These are phyloP conservation scores for Pristionchus maxplancki DNA, from an alignment of 2,888 invertebrate genomes.

Conservation along the genomic window DNA sequence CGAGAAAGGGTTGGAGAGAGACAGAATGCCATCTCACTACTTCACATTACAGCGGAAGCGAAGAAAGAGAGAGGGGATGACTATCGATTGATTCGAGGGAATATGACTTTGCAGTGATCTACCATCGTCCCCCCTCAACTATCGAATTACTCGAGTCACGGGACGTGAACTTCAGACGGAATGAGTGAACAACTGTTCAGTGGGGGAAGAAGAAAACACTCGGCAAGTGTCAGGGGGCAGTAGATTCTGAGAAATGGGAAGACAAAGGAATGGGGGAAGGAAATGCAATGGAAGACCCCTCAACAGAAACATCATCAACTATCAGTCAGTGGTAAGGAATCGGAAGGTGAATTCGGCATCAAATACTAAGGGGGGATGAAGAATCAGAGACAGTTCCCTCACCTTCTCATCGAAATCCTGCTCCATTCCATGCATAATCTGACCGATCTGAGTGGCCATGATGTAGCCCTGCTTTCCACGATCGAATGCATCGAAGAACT, in stretches of 20 bases:
- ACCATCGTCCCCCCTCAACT: neutral
- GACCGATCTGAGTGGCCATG: conserved; percentile 77
- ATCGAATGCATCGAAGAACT: conserved; percentile 77
- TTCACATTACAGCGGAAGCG: conserved; percentile 25
- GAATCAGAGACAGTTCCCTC: neutral
- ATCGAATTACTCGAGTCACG: neutral
- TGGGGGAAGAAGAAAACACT: neutral
- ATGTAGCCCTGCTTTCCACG: conserved; percentile 78
- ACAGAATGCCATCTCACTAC: neutral
- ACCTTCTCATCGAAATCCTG: conserved; percentile 74
- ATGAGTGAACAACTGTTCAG: conserved; percentile 12
- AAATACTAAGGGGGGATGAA: neutral
- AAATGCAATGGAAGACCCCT: too few species aligned
- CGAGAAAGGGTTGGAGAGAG: neutral
- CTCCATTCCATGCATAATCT: conserved; percentile 77
- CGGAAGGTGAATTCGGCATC: neutral
- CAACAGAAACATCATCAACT: neutral
- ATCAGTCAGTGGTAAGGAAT: neutral
- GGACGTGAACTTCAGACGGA: neutral
- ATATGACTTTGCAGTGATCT: neutral
- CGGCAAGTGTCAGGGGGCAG: neutral
- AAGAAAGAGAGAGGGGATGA: neutral
- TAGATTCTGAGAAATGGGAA: neutral
- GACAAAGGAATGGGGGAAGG: neutral
- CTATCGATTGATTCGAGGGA: conserved; percentile 20